A percentile compares a stretch with the other conserved stretches of the same genome.
Evolutionary conservation across 1,140 invertebrate genomes (phyloP).

Genomic region (Battus philenor): DNA sequence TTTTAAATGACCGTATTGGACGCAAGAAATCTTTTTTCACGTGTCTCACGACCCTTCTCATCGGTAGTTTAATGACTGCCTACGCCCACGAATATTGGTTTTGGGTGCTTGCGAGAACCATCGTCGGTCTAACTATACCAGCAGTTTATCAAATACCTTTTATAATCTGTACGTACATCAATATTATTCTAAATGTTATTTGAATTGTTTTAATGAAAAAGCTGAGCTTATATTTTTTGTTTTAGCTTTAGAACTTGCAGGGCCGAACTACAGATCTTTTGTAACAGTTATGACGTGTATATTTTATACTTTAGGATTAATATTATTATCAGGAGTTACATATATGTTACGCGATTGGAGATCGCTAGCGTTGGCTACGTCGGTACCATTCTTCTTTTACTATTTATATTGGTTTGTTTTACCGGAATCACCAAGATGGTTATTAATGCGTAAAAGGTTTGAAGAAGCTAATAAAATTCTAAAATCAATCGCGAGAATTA

Average conservation of each 20-base stretch:
- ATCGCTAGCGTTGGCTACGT: conserved; percentile 85
- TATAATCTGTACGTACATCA: conserved; percentile 89
- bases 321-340: conserved; percentile 87
- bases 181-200: no score
- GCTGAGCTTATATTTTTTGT: conserved; percentile 40
- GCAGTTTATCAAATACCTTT: conserved; percentile 97
- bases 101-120: conserved; percentile 85
- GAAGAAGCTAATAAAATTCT: conserved; percentile 88
- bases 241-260: conserved; percentile 91
- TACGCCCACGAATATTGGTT: conserved; percentile 86
- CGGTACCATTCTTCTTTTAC: conserved; percentile 88
- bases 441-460: conserved; percentile 86
- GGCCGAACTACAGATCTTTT: conserved; percentile 92
- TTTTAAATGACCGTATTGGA: conserved; percentile 89
- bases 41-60: conserved; percentile 85
- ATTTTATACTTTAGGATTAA: conserved; percentile 91
- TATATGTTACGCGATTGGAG: conserved; percentile 91
- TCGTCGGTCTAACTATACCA: conserved; percentile 92
- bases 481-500: conserved; percentile 84
- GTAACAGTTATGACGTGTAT: conserved; percentile 93
- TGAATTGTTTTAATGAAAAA: no score
- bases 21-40: conserved; percentile 88
- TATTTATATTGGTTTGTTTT: conserved; percentile 90
- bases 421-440: conserved; percentile 91
- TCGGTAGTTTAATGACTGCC: conserved; percentile 86